These are phyloP conservation scores for Rhynchotus rufescens DNA, from an alignment of 2,797 vertebrate species.

Conservation along the genomic window DNA sequence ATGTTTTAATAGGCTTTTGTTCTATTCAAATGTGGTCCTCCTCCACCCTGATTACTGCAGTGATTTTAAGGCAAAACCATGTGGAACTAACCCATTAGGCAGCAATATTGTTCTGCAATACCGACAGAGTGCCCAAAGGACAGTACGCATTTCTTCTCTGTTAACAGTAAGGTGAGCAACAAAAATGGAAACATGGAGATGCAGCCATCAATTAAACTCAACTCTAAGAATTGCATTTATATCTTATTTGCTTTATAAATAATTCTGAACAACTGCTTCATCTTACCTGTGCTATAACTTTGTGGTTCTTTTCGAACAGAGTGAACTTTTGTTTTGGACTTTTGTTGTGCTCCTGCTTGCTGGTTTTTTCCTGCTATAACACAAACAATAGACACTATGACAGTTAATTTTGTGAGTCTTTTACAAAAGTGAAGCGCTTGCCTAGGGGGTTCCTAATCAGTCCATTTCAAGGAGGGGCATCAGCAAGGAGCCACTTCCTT, in stretches of 20 bases:
- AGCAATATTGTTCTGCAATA: neutral
- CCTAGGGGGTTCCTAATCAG: neutral
- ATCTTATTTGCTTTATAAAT: neutral
- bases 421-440: neutral
- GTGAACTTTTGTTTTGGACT: slow-evolving; percentile 49
- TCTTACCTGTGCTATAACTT: slow-evolving; percentile 76
- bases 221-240: neutral
- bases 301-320: slow-evolving; percentile 68
- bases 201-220: neutral
- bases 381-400: slow-evolving; percentile 40
- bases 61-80: neutral
- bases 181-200: neutral
- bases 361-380: slow-evolving; percentile 70
- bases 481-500: neutral
- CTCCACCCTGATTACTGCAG: neutral
- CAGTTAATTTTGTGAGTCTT: neutral
- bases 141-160: neutral
- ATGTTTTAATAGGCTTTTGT: neutral
- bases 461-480: neutral
- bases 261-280: neutral
- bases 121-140: neutral
- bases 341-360: slow-evolving; percentile 61
- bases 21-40: neutral
- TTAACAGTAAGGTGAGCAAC: neutral
- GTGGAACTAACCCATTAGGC: neutral